Conservation (phyloP, 2,797 vertebrate species). For the Pangasius djambal region DNA sequence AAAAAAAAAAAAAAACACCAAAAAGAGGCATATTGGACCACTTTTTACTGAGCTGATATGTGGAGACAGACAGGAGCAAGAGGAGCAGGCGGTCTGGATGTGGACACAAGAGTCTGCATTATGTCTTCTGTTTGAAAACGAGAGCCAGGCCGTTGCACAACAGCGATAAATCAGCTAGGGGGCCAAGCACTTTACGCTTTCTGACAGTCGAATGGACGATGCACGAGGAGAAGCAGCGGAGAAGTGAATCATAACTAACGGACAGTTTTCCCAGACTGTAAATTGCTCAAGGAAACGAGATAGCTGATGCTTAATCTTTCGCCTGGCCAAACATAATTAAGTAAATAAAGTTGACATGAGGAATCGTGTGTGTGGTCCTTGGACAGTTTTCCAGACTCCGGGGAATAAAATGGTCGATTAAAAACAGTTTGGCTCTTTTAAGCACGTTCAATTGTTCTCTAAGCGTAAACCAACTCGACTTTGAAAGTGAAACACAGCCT, state of each 20-base stretch:
- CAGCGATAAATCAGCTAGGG: neutral
- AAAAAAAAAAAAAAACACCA: neutral
- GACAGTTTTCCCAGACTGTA: neutral
- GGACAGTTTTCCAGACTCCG: neutral
- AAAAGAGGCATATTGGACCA: neutral
- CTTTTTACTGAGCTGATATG: neutral
- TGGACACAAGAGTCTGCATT: neutral
- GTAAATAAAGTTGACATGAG: neutral
- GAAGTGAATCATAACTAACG: neutral
- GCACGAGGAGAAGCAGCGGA: neutral
- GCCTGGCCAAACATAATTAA: neutral
- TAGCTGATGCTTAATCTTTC: neutral
- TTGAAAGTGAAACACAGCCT: neutral
- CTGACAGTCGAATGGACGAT: neutral
- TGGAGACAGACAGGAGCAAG: neutral
- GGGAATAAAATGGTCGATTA: neutral
- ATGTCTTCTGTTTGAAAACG: neutral
- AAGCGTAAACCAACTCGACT: neutral
- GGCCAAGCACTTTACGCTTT: neutral
- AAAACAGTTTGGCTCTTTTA: neutral
- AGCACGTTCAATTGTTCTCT: neutral
- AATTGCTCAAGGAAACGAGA: neutral
- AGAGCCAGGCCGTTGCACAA: neutral
- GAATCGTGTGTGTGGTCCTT: neutral
- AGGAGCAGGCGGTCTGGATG: neutral